Base-by-base conservation (phyloP, 1,140 invertebrate genomes). In the Coelopa frigida region DNA sequence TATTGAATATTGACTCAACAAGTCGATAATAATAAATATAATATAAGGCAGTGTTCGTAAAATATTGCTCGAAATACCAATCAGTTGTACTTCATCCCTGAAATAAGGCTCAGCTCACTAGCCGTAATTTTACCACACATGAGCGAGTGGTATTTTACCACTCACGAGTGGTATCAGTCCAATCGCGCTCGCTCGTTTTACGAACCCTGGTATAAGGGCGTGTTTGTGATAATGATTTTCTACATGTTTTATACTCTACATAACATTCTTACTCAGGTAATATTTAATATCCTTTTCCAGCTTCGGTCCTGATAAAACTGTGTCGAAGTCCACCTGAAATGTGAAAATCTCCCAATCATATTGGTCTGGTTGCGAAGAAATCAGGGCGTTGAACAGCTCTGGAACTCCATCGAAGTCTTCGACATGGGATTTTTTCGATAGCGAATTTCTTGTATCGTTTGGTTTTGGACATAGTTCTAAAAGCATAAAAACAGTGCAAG, bases 401-500 rank as follows among this genome's bases (percentile, higher is more conserved):
- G 88, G 85, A 17, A 91, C 77, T 41, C 89, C 85, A 36, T 75
- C 75, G 22, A 94, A 78, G 48, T 91, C 86, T 64, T 94, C 90
- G 5, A 94, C 86, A 61, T 94, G 85, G 4, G 88, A 93, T 48
- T 88, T 82, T 58, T 81, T 83, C 31, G 80, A 84, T 35, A 92
- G 68, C 24, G 81, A 77, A 53, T 75, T 76, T 24, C 79, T 75
- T 6, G 85, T 84, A 56, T 83, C 75, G 61, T 89, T 89, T 20
- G 83, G 61, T 62, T 89, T 88, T 1, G 89, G 89, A 71, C 92
- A 96, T 64, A 95, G 80, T 61, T 93, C 86, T 89, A 23, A 14
- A 49, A 58, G 39, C 37, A 49, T 24, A 36, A 20, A 48, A 36
- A 17, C 11, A 10, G 22, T 23, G 46, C 11, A 46, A 50, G 31